phyloP scores from a whole-genome alignment of 1,140 invertebrate genomes.

The Nasonia giraulti region DNA sequence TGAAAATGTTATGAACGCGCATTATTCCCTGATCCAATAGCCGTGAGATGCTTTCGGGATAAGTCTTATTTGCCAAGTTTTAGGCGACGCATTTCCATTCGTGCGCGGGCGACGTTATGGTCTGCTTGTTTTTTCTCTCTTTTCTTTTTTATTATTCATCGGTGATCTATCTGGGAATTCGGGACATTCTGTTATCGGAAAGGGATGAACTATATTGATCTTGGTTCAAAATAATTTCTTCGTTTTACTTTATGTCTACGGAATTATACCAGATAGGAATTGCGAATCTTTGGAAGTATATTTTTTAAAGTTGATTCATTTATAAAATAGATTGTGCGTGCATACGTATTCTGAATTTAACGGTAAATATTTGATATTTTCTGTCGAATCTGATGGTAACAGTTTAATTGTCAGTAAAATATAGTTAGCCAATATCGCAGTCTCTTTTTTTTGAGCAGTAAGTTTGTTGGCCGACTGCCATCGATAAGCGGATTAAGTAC shows the following conservation, averaged over 20 bases:
- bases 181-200: not conserved
- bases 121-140: not conserved
- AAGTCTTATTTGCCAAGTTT: constrained; percentile 39
- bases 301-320: too few relatives aligned
- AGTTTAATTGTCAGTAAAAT: not conserved
- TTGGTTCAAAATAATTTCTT: constrained; percentile 41
- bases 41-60: constrained; percentile 16
- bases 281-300: too few relatives aligned
- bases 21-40: constrained; percentile 42
- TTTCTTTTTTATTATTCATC: not conserved
- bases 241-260: constrained; percentile 18
- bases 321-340: too few relatives aligned
- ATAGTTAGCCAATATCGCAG: not conserved
- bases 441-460: not conserved
- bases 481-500: constrained; percentile 4
- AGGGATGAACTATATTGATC: not conserved
- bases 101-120: not conserved
- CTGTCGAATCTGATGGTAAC: not conserved
- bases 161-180: not conserved
- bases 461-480: constrained; percentile 2
- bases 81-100: not conserved
- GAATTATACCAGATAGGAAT: too few relatives aligned
- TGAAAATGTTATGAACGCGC: constrained; percentile 37
- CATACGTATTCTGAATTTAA: too few relatives aligned
- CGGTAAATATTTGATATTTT: not conserved